Base-by-base conservation (phyloP, 2,113 vertebrate species). In the Pitta sordida region DNA sequence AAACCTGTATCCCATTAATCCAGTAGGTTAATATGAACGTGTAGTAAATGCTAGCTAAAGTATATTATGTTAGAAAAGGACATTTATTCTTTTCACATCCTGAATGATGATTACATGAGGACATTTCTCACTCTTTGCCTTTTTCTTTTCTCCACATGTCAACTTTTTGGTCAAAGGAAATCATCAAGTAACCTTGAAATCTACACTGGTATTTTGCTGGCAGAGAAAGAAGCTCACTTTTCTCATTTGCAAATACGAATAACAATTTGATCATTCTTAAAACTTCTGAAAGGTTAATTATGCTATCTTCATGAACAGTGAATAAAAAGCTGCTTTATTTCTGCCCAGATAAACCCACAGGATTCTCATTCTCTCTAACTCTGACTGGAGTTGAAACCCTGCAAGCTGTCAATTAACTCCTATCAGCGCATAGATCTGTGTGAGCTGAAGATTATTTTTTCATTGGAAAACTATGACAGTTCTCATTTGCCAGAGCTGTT, bases 271-370 rank as follows among this genome's bases (percentile, higher is more conserved):
- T 98, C 93, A 98, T 97, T 97, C 96, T 98, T 97, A 98, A 94
- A 97, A 97, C 96, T 98, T 98, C 96, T 97, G 91, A 98, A 97
- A 98, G 97, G 97, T 98, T 98, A 98, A 98, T 98, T 98, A 97
- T 95, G 78, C 94, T 97, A 93, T 98, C 96, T 97, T 96, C 92
- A 88, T 94, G 97, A 96, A 86, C 91, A 94, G 93, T 91, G 96
- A 97, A 97, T 97, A 97, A 98, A 98, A 98, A 97, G 90, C 94
- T 91, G 97, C 96, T 98, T 98, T 97, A 98, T 98, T 97, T 97
- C 94, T 96, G 96, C 96, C 95, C 96, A 98, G 91, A 97, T 97
- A 97, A 97, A 97, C 95, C 97, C 96, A 96, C 95, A 89, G 97
- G 96, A 95, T 94, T 97, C 93, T 67, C 96, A 91, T 96, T 97